These are phyloP conservation scores for Invenusta paracnida DNA, from an alignment of 2,888 invertebrate genomes.

Conservation along the genomic window DNA sequence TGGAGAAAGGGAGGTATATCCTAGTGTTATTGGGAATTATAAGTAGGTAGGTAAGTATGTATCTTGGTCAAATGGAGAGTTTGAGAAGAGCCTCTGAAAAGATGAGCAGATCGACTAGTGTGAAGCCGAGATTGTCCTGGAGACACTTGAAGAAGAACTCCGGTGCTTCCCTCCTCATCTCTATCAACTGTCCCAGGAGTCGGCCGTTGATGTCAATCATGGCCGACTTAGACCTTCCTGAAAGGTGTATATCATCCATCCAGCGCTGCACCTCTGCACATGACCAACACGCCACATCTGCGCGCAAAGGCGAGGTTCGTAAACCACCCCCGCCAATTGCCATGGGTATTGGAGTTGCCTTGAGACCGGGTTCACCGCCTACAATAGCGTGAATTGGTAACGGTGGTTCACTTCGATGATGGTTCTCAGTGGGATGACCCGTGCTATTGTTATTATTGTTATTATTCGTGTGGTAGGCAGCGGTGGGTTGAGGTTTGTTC, in stretches of 20 bases:
- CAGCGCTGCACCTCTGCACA: background rate
- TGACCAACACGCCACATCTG: background rate
- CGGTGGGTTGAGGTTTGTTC: too few species aligned
- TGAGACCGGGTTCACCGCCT: background rate
- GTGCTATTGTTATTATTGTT: background rate
- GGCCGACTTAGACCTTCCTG: background rate
- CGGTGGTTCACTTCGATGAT: background rate
- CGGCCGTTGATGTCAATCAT: background rate
- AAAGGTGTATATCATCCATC: constrained; percentile 17
- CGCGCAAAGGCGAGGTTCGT: background rate
- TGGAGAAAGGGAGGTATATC: background rate
- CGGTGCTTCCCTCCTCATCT: constrained; percentile 49
- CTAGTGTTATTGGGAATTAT: background rate
- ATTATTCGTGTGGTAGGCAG: background rate
- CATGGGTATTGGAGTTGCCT: background rate
- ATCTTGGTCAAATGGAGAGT: background rate
- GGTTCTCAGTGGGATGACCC: background rate
- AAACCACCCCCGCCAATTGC: background rate
- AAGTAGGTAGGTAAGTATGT: too few species aligned
- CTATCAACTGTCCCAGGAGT: constrained; percentile 8
- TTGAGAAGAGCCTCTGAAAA: constrained; percentile 52
- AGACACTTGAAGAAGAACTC: constrained; percentile 54
- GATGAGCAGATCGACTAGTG: constrained; percentile 52
- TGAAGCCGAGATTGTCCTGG: constrained; percentile 51
- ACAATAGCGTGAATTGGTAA: background rate